These are phyloP conservation scores for Entomobrya multifasciata DNA, from an alignment of 2,888 invertebrate species.

Conservation along the genomic window DNA sequence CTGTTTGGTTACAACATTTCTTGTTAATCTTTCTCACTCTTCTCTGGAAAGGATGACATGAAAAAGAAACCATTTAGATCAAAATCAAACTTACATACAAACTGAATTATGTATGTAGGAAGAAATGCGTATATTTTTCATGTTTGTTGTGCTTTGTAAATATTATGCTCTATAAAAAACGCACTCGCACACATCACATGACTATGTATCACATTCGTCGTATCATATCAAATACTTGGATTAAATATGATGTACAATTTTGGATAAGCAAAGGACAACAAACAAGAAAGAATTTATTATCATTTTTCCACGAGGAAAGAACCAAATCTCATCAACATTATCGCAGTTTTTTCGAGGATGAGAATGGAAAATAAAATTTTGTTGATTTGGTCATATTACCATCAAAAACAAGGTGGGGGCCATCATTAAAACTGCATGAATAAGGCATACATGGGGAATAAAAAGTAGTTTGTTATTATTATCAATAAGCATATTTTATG, in stretches of 20 bases:
- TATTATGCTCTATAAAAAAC: too few species aligned
- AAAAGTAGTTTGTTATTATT: background rate
- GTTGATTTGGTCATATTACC: background rate
- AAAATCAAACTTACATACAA: conserved; percentile 40
- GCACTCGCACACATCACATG: too few species aligned
- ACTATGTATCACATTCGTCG: too few species aligned
- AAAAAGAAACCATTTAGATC: conserved; percentile 32
- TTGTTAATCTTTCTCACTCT: background rate
- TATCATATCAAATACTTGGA: too few species aligned
- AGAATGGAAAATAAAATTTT: too few species aligned
- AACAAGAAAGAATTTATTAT: too few species aligned
- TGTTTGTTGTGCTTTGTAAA: background rate
- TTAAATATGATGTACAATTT: too few species aligned
- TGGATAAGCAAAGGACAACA: too few species aligned
- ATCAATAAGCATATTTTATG: background rate
- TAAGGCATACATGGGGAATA: conserved; percentile 1
- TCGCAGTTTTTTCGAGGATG: too few species aligned
- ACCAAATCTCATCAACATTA: too few species aligned
- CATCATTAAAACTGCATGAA: conserved; percentile 21
- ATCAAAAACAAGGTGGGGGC: conserved; percentile 38
- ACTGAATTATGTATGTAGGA: conserved; percentile 32
- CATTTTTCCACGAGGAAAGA: too few species aligned
- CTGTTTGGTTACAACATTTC: conserved; percentile 35
- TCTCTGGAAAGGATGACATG: too few species aligned
- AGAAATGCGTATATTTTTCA: background rate